Percentiles rank a stretch among this genome's conserved stretches.
phyloP scores from a whole-genome alignment of 1,140 invertebrate species.

The Cotesia typhae region DNA sequence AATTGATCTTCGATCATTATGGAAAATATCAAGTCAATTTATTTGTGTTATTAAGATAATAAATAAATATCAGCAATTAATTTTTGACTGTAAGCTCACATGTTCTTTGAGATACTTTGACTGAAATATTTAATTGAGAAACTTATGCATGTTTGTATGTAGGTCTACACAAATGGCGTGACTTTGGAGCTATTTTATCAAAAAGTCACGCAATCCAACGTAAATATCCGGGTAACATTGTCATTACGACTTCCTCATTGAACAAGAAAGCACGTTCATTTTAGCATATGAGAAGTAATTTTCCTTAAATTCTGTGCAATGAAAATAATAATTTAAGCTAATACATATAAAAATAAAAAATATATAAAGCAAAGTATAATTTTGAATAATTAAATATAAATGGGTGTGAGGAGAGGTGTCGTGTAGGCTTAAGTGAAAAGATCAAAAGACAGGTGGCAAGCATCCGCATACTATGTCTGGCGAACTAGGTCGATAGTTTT shows the following conservation, averaged over 20 bases:
- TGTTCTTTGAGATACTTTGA: too few species aligned
- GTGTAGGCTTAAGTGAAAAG: not conserved
- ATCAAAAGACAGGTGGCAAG: constrained; percentile 26
- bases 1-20: too few species aligned
- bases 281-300: too few species aligned
- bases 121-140: not conserved
- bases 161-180: constrained; percentile 27
- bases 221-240: constrained; percentile 26
- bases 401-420: not conserved
- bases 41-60: too few species aligned
- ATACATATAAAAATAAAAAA: too few species aligned
- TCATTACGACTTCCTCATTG: constrained; percentile 35
- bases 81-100: too few species aligned
- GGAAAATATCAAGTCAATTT: too few species aligned
- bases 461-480: constrained; percentile 36
- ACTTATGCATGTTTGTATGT: not conserved
- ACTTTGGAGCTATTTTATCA: constrained; percentile 36
- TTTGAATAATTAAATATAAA: constrained; percentile 4
- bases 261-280: not conserved
- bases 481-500: constrained; percentile 50
- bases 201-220: constrained; percentile 36
- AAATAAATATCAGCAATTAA: too few species aligned
- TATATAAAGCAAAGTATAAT: not conserved
- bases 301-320: not conserved
- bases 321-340: too few species aligned